Base-by-base conservation (phyloP, 1,140 invertebrate genomes). In the Coelopa frigida region DNA sequence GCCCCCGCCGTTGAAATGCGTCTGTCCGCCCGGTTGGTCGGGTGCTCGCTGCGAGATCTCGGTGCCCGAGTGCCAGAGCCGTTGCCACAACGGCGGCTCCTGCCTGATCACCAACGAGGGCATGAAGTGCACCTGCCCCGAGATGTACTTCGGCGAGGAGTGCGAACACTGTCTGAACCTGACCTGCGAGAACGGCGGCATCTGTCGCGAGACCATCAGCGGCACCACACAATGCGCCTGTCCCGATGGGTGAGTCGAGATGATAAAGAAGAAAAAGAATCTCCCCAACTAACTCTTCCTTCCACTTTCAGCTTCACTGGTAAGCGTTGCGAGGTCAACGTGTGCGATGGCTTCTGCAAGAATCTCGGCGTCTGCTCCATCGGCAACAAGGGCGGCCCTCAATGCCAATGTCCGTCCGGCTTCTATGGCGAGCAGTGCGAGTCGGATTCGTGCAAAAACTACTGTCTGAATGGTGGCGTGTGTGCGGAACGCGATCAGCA, bases 21-120 rank as follows among this genome's bases (percentile, higher is more conserved):
- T 70, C 41, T 87, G 84, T 56, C 75, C 72, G 15, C 62, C 75
- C 5, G 73, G 78, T 14, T 86, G 78, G 76, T 76, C 76, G 1
- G 84, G 84, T 4, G 71, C 76, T 27, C 68, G 78, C 3, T 87
- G 84, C 64, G 81, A 86, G 62, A 73, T 60, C 14, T 73, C 72
- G 2, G 66, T 76, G 11, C 62, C 72, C 4, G 60, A 72, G 27
- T 78, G 78, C 53, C 62, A 73, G 40, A 67, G 58, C 18, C 59
- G 58, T 20, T 70, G 67, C 27, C 64, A 64, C 37, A 69, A 70
- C 42, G 66, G 66, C 1, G 67, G 66, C 4, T 56, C 56, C 0
- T 70, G 67, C 15, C 35, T 61, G 7, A 54, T 65, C 10, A 53
- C 52, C 11, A 55, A 64, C 6, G 58, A 60, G 17, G 58, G 56